Percentiles rank a stretch among this genome's conserved stretches.
phyloP scores from a whole-genome alignment of 1,140 invertebrate species.

The Lordiphosa stackelbergi region DNA sequence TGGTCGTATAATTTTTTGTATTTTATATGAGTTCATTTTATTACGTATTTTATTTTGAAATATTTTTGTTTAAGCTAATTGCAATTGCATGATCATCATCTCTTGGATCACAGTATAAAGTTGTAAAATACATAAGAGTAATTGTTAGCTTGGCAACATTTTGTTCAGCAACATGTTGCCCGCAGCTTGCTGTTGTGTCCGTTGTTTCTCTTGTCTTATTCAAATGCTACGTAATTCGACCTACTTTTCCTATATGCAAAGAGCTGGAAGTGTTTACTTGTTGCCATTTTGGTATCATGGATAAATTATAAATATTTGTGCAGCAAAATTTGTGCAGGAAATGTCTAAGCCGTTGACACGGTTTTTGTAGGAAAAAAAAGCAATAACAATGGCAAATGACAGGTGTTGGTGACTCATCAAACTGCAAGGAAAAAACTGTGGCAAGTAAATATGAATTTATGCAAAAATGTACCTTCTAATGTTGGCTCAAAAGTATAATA shows the following conservation, averaged over 20 bases:
- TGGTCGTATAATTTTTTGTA: slow-evolving; percentile 38
- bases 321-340: slow-evolving; percentile 42
- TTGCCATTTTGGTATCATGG: slow-evolving; percentile 33
- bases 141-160: slow-evolving; percentile 35
- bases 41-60: slow-evolving; percentile 39
- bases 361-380: background rate
- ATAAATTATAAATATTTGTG: slow-evolving; percentile 38
- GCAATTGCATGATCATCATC: slow-evolving; percentile 66
- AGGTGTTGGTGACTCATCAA: slow-evolving; percentile 27
- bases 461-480: too few relatives aligned
- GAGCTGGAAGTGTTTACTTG: slow-evolving; percentile 40
- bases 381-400: slow-evolving; percentile 15
- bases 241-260: slow-evolving; percentile 41
- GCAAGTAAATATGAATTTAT: slow-evolving; percentile 3
- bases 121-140: slow-evolving; percentile 10
- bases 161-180: slow-evolving; percentile 38
- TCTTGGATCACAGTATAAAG: slow-evolving; percentile 15
- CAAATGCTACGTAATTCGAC: slow-evolving; percentile 70
- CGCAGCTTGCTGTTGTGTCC: slow-evolving; percentile 15
- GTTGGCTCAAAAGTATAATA: too few relatives aligned
- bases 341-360: slow-evolving; percentile 43
- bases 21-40: slow-evolving; percentile 55
- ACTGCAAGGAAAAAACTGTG: background rate
- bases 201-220: slow-evolving; percentile 36
- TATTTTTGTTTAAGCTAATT: slow-evolving; percentile 44